Evolutionary conservation across 2,113 vertebrate species (phyloP), one percentile per base, ranked within the genome.

Genomic region (Vimba vimba): DNA sequence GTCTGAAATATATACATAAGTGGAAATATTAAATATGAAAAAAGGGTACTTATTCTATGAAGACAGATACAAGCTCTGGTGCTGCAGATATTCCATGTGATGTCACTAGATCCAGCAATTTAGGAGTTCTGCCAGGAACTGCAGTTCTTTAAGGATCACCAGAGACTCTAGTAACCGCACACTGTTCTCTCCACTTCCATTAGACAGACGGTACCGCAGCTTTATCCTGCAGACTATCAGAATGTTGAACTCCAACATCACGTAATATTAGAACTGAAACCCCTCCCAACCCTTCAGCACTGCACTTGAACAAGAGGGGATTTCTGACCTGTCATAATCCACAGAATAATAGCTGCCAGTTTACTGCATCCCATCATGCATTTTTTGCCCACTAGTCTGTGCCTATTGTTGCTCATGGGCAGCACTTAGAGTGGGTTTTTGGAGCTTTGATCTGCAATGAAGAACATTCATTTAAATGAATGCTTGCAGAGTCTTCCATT

Each of bases 361-460:
- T 52, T 52, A 25, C 27, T 77, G 74, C 47, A 55, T 77, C 74
- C 74, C 47, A 12, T 52, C 74, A 77, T 19, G 1, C 74, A 52
- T 25, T 55, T 77, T 11, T 55, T 77, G 47, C 74, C 47, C 69
- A 45, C 39, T 73, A 73, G 74, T 52, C 74, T 77, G 25, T 77
- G 45, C 47, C 43, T 30, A 77, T 47, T 11, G 27, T 21, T 27
- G 33, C 45, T 77, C 71, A 47, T 2, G 12, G 6, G 71, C 21
- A n/a, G 36, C 23, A 74, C 39, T 15, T 47, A 74, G 69, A 6
- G 11, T 74, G 1, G 39, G 39, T 23, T 25, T 74, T 74, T 45
- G 11, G 21, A 21, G 5, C 39, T 47, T 47, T 74, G 23, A 74
- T 25, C 43, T 45, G 71, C 23, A 74, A 13, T 47, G 23, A 47